These are phyloP conservation scores for Temnothorax unifasciatus DNA, from an alignment of 2,888 invertebrate species.

Conservation along the genomic window DNA sequence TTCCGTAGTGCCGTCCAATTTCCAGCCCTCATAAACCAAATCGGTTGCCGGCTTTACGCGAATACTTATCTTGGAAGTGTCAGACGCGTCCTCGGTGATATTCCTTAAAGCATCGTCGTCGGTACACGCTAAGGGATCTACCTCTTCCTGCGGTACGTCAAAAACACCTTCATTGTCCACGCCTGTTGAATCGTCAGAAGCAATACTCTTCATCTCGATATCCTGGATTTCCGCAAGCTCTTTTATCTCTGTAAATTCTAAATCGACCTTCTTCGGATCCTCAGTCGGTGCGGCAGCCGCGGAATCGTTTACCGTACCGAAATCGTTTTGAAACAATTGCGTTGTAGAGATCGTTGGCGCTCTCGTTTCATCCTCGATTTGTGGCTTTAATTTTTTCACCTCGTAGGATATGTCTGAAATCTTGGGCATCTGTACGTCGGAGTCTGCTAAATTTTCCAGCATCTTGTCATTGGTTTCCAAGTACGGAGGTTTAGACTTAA, in stretches of 20 bases:
- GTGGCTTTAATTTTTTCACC: background rate
- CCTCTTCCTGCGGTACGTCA: constrained; percentile 73
- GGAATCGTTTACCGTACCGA: constrained; percentile 19
- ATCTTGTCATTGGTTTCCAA: constrained; percentile 61
- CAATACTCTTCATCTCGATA: constrained; percentile 69
- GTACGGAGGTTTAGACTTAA: constrained; percentile 75
- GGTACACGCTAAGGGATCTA: constrained; percentile 84
- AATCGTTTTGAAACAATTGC: constrained; percentile 52
- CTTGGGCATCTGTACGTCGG: constrained; percentile 48
- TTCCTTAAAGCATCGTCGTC: constrained; percentile 75
- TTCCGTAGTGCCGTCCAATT: constrained; percentile 77
- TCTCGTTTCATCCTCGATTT: constrained; percentile 34
- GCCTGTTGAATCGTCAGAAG: constrained; percentile 80
- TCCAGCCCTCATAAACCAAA: constrained; percentile 82
- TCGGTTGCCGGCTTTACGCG: constrained; percentile 83
- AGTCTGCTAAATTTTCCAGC: constrained; percentile 41
- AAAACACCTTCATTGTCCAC: constrained; percentile 76
- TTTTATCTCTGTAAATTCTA: constrained; percentile 55
- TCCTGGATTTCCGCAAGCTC: constrained; percentile 73
- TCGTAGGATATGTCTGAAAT: constrained; percentile 42
- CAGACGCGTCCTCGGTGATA: constrained; percentile 31
- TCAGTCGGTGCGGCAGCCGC: background rate
- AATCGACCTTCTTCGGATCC: constrained; percentile 4
- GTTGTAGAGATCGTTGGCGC: background rate
- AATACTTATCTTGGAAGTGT: constrained; percentile 71